Conservation (phyloP, 2,888 invertebrate genomes). For the Syritta pipiens region DNA sequence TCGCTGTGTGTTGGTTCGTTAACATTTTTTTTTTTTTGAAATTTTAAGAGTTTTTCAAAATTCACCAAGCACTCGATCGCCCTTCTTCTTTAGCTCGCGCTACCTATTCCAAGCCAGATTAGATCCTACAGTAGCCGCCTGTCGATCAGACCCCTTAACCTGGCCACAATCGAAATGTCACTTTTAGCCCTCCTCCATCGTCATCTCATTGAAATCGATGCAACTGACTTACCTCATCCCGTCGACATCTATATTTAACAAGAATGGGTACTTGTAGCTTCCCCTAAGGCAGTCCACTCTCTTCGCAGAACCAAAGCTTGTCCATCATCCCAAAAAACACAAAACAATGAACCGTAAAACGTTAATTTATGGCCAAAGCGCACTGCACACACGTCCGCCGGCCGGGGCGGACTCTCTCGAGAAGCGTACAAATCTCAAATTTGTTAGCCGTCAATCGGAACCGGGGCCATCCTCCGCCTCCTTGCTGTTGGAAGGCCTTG, state of each 20-base stretch:
- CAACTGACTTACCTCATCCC: no score
- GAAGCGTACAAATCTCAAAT: constrained; percentile 34
- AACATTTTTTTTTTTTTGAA: no score
- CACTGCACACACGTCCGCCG: not conserved
- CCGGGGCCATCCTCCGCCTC: constrained; percentile 12
- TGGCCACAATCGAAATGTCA: not conserved
- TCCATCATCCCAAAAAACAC: not conserved
- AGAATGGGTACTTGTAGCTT: not conserved
- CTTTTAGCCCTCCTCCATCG: not conserved
- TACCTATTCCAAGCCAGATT: no score
- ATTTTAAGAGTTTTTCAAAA: no score
- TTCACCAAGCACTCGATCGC: no score
- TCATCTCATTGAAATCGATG: not conserved
- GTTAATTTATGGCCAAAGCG: constrained; percentile 3
- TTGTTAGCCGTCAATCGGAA: constrained; percentile 47
- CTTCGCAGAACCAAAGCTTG: not conserved
- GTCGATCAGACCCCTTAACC: not conserved
- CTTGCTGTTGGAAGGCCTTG: constrained; percentile 3
- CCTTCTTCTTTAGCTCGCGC: no score
- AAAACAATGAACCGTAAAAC: not conserved
- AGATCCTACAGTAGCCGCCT: not conserved
- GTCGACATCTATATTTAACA: constrained; percentile 4
- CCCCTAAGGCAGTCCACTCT: not conserved
- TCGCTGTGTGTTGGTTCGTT: no score
- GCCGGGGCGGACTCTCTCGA: constrained; percentile 21